Evolutionary conservation across 37 sponge, comb jelly and placozoan genomes (phyloP), one percentile per base, ranked within the genome.

Genomic region (Beroe forskalii): DNA sequence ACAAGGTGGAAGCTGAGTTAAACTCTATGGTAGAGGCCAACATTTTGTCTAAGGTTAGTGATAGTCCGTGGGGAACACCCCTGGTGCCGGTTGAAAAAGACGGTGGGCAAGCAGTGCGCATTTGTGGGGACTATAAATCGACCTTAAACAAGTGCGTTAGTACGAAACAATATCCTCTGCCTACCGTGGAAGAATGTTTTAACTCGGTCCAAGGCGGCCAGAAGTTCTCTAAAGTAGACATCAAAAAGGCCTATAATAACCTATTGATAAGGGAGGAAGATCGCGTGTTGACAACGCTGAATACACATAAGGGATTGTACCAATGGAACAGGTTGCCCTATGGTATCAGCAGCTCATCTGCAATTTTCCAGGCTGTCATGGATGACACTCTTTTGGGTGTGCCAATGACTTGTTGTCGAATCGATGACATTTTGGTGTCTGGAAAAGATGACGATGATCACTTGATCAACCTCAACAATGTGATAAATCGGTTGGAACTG

Each of bases 301-400:
- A 92, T 62, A 94, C 94, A 0, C 94, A 94, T 36, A 89, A 76
- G 63, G 94, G 94, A 0, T 36, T 91, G 33, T 92, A 76, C 69
- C 24, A 40, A n/a, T 89, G 62, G 38, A 92, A 41, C 0, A 39
- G 92, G 20, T 39, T 91, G 0, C 92, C 92, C 0, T 91, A 67
- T 80, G 92, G 92, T 20, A 33, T 91, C 14, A 38, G 14, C 39
- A 72, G 39, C 35, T 8, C 39, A 8, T 4, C 39, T 22, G 75
- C 40, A 22, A 22, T 35, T 3, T 72, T 32, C 14, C 75, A 72
- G 39, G 3, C 4, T 4, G 40, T 20, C 9, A 72, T 72, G 75
- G 75, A 72, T 36, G 39, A 72, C 2, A 72, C 48, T 27, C 25
- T 86, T 6, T n/a, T 22, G 23, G 60, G 32, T 6, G 31, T 86